Conservation (phyloP, 2,797 vertebrate species). For the Arrhamphus sclerolepis region DNA sequence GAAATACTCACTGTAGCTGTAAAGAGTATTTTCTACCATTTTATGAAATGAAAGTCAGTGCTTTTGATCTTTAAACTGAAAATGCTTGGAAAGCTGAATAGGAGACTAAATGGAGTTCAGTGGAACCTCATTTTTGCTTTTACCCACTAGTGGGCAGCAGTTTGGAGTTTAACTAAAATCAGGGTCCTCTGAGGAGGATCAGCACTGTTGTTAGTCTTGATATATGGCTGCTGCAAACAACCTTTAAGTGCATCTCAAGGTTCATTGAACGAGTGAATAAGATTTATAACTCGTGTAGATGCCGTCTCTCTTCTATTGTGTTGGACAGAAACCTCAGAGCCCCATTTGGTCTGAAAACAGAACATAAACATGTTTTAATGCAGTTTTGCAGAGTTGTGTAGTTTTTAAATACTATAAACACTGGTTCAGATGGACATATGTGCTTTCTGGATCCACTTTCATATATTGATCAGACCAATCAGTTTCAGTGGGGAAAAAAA, state of each 20-base stretch:
- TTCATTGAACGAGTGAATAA: conserved; percentile 64
- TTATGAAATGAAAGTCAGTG: too few species aligned
- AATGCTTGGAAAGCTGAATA: too few species aligned
- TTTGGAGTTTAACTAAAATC: neutral
- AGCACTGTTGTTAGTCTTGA: conserved; percentile 51
- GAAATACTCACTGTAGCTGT: too few species aligned
- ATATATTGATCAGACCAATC: too few species aligned
- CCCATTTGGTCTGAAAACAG: neutral
- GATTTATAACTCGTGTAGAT: conserved; percentile 55
- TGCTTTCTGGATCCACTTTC: neutral
- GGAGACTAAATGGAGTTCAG: too few species aligned
- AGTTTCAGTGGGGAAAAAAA: too few species aligned
- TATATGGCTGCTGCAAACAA: conserved; percentile 63
- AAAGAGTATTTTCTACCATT: too few species aligned
- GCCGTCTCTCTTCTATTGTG: conserved; percentile 4
- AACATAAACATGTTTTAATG: too few species aligned
- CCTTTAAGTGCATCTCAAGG: conserved; percentile 68
- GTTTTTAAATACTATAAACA: too few species aligned
- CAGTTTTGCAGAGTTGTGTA: too few species aligned
- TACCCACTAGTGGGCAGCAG: conserved; percentile 49
- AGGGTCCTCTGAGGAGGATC: conserved; percentile 19
- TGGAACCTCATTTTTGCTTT: neutral
- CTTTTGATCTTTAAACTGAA: too few species aligned
- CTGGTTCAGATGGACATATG: neutral
- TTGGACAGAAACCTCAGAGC: neutral